Evolutionary conservation across 2,888 invertebrate species (phyloP).

Genomic region (Cephalotes varians): DNA sequence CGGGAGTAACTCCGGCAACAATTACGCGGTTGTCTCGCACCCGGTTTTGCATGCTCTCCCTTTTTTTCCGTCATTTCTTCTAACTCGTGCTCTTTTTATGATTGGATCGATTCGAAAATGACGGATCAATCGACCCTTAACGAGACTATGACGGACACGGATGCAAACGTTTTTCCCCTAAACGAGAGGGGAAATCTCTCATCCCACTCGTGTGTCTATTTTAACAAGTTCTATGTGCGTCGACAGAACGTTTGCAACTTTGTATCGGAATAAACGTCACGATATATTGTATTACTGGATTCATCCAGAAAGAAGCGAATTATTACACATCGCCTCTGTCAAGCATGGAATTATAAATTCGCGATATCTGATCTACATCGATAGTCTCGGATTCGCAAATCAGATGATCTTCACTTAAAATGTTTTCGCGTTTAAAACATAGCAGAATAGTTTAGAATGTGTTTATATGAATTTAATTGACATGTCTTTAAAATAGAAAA

Average conservation of each 20-base stretch:
- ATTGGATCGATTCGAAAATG: constrained; percentile 50
- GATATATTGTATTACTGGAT: not conserved
- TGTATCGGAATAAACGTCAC: not conserved
- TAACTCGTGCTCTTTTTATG: constrained; percentile 11
- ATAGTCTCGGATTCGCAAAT: not conserved
- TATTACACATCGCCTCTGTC: not conserved
- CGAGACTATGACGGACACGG: not conserved
- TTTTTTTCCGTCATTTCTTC: not conserved
- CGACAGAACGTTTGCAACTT: constrained; percentile 15
- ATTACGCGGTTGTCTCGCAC: constrained; percentile 45
- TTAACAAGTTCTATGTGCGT: constrained; percentile 27
- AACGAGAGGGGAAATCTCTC: not conserved
- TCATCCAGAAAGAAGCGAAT: not conserved
- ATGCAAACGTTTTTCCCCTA: constrained; percentile 34
- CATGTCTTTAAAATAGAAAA: not conserved
- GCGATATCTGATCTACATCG: not conserved
- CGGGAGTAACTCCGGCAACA: constrained; percentile 59
- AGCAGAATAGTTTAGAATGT: not conserved
- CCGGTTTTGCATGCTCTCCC: constrained; percentile 9
- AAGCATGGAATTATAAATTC: not conserved
- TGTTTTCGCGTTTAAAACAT: not conserved
- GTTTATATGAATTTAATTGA: not conserved
- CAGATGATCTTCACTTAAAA: not conserved
- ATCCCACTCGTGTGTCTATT: not conserved
- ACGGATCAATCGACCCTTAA: constrained; percentile 47